Conservation (phyloP, 1,140 invertebrate species). For the Brachionus asplanchnoidis region DNA sequence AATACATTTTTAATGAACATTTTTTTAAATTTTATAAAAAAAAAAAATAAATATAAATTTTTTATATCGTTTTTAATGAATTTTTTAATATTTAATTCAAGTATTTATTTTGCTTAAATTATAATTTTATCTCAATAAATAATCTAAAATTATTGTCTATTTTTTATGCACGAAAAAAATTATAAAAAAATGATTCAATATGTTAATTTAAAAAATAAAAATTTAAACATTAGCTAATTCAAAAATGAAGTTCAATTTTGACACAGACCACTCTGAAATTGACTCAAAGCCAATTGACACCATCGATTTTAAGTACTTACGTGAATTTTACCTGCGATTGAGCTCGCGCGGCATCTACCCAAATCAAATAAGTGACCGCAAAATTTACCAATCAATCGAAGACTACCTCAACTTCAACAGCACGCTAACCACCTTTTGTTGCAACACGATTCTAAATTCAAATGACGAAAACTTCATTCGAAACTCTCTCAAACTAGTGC, state of each 20-base stretch:
- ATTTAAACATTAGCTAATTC: not conserved
- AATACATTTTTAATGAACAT: too few species aligned
- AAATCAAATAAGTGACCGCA: not conserved
- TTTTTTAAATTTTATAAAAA: too few species aligned
- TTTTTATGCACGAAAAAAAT: not conserved
- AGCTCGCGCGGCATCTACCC: not conserved
- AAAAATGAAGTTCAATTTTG: conserved; percentile 25
- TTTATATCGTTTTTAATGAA: too few species aligned
- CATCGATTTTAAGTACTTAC: not conserved
- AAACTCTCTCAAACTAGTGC: not conserved
- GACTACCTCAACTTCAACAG: not conserved
- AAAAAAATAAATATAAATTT: too few species aligned
- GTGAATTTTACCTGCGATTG: not conserved
- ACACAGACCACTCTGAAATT: conserved; percentile 7
- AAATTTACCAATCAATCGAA: not conserved
- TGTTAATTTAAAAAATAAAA: not conserved
- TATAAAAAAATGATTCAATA: not conserved
- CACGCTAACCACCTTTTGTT: not conserved
- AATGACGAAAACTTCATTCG: not conserved
- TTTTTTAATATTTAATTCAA: too few species aligned
- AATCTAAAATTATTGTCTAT: not conserved
- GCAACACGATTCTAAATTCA: not conserved
- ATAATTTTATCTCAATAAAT: too few species aligned
- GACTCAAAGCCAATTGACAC: not conserved
- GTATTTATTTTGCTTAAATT: too few species aligned